Evolutionary conservation across 2,113 vertebrate species (phyloP), one percentile per base, ranked within the genome.

Genomic region (Noctilio leporinus): DNA sequence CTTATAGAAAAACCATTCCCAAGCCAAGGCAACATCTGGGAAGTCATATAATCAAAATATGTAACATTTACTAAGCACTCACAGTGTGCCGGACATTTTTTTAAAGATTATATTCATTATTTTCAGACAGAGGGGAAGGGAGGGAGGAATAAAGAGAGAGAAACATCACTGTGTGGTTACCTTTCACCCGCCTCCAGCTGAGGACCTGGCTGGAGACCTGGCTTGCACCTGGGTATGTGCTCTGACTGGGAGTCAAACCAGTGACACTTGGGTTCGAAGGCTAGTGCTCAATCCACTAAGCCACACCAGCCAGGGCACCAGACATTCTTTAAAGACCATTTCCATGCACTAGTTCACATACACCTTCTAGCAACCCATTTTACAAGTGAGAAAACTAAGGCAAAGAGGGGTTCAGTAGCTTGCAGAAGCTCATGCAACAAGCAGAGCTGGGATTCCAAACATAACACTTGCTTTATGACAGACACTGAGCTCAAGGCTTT

Each of bases 231-330:
- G n/a, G n/a, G n/a, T n/a, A n/a, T n/a, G n/a, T n/a, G n/a, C n/a
- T n/a, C n/a, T n/a, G n/a, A n/a, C n/a, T n/a, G n/a, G n/a, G n/a
- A n/a, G n/a, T n/a, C n/a, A n/a, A n/a, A n/a, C n/a, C n/a, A n/a
- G n/a, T n/a, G n/a, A n/a, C n/a, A n/a, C n/a, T n/a, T n/a, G n/a
- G n/a, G n/a, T n/a, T n/a, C n/a, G n/a, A n/a, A n/a, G n/a, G n/a
- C n/a, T n/a, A n/a, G n/a, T n/a, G n/a, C n/a, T n/a, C n/a, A n/a
- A n/a, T n/a, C n/a, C n/a, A n/a, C n/a, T n/a, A n/a, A n/a, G n/a
- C n/a, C n/a, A n/a, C n/a, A n/a, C n/a, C n/a, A n/a, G n/a, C n/a
- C 35, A 2, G 14, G 1, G 1, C 43, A 20, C 8, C 14, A 19
- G 15, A n/a, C 75, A 70, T 38, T 12, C 24, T 6, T 77, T 64